Percentiles rank a stretch among this genome's conserved stretches.
Evolutionary conservation across 2,888 invertebrate species (phyloP).

Genomic region (Drosophila leonis): DNA sequence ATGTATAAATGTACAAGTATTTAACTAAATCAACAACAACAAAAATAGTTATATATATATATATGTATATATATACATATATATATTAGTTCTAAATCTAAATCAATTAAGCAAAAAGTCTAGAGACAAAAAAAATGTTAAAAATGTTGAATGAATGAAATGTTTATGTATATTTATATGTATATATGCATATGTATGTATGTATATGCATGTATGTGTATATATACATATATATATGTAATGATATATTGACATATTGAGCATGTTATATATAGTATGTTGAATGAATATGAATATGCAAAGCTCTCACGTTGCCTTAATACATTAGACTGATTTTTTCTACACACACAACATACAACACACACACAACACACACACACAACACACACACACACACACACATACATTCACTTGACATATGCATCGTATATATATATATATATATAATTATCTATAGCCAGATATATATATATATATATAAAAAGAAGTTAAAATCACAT

Average conservation of each 20-base stretch:
- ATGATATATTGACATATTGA: conserved; percentile 29
- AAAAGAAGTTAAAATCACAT: conserved; percentile 4
- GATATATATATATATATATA: conserved; percentile 14
- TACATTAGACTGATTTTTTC: conserved; percentile 89
- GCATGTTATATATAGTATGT: conserved; percentile 36
- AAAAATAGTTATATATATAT: not conserved
- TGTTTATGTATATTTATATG: conserved; percentile 3
- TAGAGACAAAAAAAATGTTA: conserved; percentile 39
- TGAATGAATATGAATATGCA: conserved; percentile 68
- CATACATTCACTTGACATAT: conserved; percentile 31
- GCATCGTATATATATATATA: conserved; percentile 21
- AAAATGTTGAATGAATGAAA: conserved; percentile 27
- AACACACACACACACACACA: conserved; percentile 17
- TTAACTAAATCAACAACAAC: conserved; percentile 26
- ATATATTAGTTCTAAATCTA: conserved; percentile 29
- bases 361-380: conserved; percentile 38
- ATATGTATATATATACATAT: not conserved
- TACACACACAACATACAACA: conserved; percentile 68
- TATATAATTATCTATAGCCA: conserved; percentile 10
- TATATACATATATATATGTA: not conserved
- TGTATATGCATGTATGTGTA: conserved; percentile 18
- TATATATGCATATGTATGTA: conserved; percentile 17
- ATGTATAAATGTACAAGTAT: conserved; percentile 52
- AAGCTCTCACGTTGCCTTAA: conserved; percentile 89
- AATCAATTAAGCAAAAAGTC: conserved; percentile 49